phyloP scores from a whole-genome alignment of 1,140 invertebrate species.

The Whitmania pigra region DNA sequence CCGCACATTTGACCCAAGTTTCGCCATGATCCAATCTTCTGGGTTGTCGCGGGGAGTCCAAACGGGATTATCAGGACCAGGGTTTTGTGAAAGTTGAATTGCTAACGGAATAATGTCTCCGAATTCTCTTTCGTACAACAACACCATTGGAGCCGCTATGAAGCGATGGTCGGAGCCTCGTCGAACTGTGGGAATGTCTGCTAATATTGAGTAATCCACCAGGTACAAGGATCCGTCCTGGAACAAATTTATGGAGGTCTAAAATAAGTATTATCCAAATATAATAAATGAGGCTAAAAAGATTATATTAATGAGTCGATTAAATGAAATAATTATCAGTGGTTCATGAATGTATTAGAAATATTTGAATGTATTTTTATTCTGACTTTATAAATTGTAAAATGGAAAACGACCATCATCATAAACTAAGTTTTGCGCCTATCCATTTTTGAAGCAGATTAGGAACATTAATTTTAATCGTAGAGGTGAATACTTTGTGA shows the following conservation, averaged over 20 bases:
- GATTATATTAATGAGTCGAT: not conserved
- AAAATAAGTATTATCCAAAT: not conserved
- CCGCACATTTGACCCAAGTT: slow-evolving; percentile 23
- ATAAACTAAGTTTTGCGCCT: too few relatives aligned
- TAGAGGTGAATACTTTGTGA: too few relatives aligned
- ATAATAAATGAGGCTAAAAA: not conserved
- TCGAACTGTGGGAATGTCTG: slow-evolving; percentile 19
- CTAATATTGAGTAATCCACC: slow-evolving; percentile 20
- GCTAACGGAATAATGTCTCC: slow-evolving; percentile 20
- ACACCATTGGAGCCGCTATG: slow-evolving; percentile 16
- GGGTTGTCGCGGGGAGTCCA: slow-evolving; percentile 19
- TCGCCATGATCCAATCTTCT: slow-evolving; percentile 23
- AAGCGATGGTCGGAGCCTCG: slow-evolving; percentile 20
- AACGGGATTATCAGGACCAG: slow-evolving; percentile 21
- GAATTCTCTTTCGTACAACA: slow-evolving; percentile 19
- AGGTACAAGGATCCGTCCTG: slow-evolving; percentile 19
- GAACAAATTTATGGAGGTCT: slow-evolving; percentile 7
- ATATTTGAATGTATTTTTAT: too few relatives aligned
- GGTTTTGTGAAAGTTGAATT: slow-evolving; percentile 20
- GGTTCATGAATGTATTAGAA: too few relatives aligned
- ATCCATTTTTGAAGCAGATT: too few relatives aligned
- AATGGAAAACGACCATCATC: too few relatives aligned
- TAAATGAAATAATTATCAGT: not conserved
- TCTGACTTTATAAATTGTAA: too few relatives aligned
- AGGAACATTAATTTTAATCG: too few relatives aligned